These are phyloP conservation scores for Pristionchus maxplancki DNA, from an alignment of 2,888 invertebrate genomes.

Conservation along the genomic window DNA sequence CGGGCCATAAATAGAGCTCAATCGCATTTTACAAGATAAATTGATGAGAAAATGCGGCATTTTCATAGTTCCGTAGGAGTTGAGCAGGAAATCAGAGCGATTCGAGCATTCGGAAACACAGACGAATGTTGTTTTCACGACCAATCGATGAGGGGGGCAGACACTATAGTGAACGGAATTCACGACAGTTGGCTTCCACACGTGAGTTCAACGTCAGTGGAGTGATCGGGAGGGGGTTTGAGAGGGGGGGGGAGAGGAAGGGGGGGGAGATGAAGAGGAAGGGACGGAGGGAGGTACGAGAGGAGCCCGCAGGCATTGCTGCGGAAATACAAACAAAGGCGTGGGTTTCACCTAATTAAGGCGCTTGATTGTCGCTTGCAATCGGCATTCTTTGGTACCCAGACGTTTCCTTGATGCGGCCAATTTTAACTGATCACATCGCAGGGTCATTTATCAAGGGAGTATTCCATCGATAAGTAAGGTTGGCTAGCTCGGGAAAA, in stretches of 20 bases:
- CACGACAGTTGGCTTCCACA: slow-evolving; percentile 30
- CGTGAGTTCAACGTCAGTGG: slow-evolving; percentile 1
- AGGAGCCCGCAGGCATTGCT: background rate
- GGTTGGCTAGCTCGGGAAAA: background rate
- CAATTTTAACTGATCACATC: background rate
- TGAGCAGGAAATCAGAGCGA: background rate
- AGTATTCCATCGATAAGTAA: background rate
- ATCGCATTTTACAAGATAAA: background rate
- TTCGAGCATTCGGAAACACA: too few relatives aligned
- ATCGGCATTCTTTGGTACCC: background rate
- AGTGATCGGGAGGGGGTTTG: background rate
- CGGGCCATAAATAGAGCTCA: background rate
- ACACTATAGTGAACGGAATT: background rate
- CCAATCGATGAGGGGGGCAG: background rate
- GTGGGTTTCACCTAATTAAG: slow-evolving; percentile 11
- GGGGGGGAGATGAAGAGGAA: background rate
- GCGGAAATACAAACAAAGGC: background rate
- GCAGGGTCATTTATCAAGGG: background rate
- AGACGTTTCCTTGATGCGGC: background rate
- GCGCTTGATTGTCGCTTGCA: background rate
- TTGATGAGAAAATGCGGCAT: background rate
- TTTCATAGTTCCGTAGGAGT: background rate
- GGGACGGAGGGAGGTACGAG: background rate
- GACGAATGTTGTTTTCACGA: background rate
- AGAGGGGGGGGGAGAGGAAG: background rate